Base-by-base conservation (phyloP, 2,888 invertebrate species). In the Drosophila phalerata region DNA sequence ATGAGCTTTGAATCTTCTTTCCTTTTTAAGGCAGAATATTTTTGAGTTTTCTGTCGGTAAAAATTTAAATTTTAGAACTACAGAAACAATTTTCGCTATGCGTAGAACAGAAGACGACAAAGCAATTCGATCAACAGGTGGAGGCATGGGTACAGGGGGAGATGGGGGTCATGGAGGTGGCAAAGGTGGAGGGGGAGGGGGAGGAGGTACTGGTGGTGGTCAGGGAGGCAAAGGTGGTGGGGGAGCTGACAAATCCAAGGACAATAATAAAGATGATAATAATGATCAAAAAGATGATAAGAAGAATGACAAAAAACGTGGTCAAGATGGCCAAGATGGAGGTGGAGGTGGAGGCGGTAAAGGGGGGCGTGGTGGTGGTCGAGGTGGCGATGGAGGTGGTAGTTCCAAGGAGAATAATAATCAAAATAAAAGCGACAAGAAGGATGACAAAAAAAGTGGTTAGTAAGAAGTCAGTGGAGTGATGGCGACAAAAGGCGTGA, bases 31-130 rank as follows among this genome's bases (percentile, higher is more conserved):
- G n/a, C n/a, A n/a, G n/a, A n/a, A n/a, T n/a, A n/a, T 28, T 8
- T 28, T 28, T 51, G 51, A 28, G 19, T 58, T 77, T 71, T 55
- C n/a, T 55, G 63, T 73, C 77, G 8, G 19, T 38, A 38, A 19
- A 30, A 38, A 17, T 42, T 30, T 1, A 25, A 53, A 48, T 52
- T 32, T 38, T 3, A 1, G 6, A 43, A 22, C 2, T 28, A 40
- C 2, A 11, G 51, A 52, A 71, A 47, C 22, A 42, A 37, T 4
- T 43, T 48, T 13, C 15, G 0, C 8, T 8, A 74, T 67, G 74
- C 43, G 8, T 17, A n/a, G 9, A 15, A 5, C 0, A 10, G 1
- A 28, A 19, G 22, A 37, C 32, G 22, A 4, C 9, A 37, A 45
- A 9, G 13, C 43, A 10, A 13, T 8, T 13, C 57, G 73, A 0